Evolutionary conservation across 1,140 invertebrate genomes (phyloP).

Genomic region (Octopus sinensis): DNA sequence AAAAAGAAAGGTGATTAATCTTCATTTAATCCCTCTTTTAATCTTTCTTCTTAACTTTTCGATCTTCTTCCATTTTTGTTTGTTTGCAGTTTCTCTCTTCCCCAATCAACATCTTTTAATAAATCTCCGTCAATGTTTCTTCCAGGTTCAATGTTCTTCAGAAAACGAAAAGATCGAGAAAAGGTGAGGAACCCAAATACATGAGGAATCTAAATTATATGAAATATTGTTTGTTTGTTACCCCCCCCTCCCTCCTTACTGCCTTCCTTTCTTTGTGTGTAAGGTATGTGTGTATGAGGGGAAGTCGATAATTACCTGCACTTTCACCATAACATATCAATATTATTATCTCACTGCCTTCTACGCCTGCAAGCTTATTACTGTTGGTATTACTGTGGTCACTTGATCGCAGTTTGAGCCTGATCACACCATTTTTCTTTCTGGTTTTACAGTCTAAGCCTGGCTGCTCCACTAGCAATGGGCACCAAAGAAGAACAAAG

Average conservation of each 20-base stretch:
- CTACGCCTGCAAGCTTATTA: too few relatives aligned
- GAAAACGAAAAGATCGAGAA: slow-evolving; percentile 76
- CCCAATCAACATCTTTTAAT: background rate
- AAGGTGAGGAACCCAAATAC: slow-evolving; percentile 58
- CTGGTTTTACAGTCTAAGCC: too few relatives aligned
- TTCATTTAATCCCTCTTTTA: background rate
- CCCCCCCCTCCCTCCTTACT: too few relatives aligned
- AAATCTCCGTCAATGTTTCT: slow-evolving; percentile 15
- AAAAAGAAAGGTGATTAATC: slow-evolving; percentile 55
- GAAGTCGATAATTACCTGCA: background rate
- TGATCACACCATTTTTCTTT: too few relatives aligned
- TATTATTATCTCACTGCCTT: too few relatives aligned
- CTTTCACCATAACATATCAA: too few relatives aligned
- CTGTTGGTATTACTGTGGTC: too few relatives aligned
- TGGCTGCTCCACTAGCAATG: too few relatives aligned
- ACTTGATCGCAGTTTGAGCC: too few relatives aligned
- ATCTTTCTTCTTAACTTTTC: background rate
- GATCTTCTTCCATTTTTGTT: background rate
- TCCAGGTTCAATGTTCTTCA: slow-evolving; percentile 63
- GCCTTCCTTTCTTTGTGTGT: too few relatives aligned
- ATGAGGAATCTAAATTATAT: background rate
- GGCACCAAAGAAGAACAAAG: too few relatives aligned
- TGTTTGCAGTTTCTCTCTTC: background rate
- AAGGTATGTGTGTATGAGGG: background rate
- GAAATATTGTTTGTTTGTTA: background rate